Conservation (phyloP, 2,888 invertebrate species). For the Margaritifera margaritifera region DNA sequence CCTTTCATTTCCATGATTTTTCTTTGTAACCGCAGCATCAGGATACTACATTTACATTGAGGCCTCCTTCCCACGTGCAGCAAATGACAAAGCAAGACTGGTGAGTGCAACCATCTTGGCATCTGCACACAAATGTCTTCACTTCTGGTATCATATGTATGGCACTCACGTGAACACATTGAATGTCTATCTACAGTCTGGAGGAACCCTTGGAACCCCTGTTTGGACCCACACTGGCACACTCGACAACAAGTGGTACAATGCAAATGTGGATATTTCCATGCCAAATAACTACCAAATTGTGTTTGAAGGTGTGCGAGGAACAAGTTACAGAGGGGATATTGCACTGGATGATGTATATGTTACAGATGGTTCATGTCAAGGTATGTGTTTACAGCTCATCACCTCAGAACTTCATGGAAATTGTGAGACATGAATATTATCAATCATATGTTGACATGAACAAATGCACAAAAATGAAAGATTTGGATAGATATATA, state of each 20-base stretch:
- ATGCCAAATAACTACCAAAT: constrained; percentile 46
- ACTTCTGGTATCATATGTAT: constrained; percentile 70
- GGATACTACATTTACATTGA: constrained; percentile 63
- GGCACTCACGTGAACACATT: constrained; percentile 59
- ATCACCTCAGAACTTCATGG: too few species aligned
- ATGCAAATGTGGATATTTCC: constrained; percentile 44
- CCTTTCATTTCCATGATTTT: too few species aligned
- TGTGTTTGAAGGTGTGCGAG: constrained; percentile 62
- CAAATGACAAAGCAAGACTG: constrained; percentile 51
- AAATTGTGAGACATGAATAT: too few species aligned
- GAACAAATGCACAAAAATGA: too few species aligned
- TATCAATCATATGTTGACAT: too few species aligned
- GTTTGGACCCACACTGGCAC: constrained; percentile 60
- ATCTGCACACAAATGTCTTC: constrained; percentile 48
- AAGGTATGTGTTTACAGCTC: constrained; percentile 23
- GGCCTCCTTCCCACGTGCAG: constrained; percentile 44
- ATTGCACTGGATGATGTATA: constrained; percentile 65
- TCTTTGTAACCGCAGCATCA: constrained; percentile 13
- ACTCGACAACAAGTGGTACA: constrained; percentile 57
- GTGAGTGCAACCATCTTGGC: constrained; percentile 33
- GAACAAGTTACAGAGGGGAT: constrained; percentile 55
- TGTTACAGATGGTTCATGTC: constrained; percentile 46
- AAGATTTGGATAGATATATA: too few species aligned
- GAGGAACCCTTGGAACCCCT: constrained; percentile 33
- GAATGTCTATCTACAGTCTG: constrained; percentile 51